A percentile compares a stretch with the other conserved stretches of the same genome.
phyloP scores from a whole-genome alignment of 2,888 invertebrate genomes.

The Pseudococcus viburni region DNA sequence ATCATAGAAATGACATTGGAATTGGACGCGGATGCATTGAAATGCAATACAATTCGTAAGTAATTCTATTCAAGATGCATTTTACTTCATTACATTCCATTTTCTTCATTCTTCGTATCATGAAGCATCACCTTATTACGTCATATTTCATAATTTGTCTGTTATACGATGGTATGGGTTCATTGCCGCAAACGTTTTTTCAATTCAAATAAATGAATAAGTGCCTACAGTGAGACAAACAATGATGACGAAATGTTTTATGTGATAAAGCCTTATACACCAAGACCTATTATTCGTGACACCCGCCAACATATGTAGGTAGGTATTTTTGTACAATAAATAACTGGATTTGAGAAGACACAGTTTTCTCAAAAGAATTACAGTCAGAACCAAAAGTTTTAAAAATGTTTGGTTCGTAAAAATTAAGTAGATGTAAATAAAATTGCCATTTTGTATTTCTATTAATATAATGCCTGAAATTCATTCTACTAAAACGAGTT shows the following conservation, averaged over 20 bases:
- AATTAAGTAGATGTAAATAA: no score
- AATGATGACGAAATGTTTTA: not conserved
- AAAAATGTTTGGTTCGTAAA: no score
- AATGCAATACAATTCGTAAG: slow-evolving; percentile 16
- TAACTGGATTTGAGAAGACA: not conserved
- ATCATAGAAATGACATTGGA: not conserved
- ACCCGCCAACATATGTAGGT: not conserved
- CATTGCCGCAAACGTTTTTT: slow-evolving; percentile 23
- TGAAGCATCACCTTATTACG: not conserved
- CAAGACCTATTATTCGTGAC: not conserved
- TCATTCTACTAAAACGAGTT: no score
- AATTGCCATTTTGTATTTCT: no score
- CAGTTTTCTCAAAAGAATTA: no score
- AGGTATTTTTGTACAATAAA: not conserved
- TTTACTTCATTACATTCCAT: slow-evolving; percentile 34
- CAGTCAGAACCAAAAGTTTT: no score
- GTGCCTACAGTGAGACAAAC: not conserved
- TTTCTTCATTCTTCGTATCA: not conserved
- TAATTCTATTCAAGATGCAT: slow-evolving; percentile 24
- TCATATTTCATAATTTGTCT: slow-evolving; percentile 48
- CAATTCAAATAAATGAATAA: not conserved
- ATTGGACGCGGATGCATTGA: slow-evolving; percentile 19
- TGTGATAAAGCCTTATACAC: not conserved
- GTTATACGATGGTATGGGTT: slow-evolving; percentile 25
- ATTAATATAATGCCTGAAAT: no score